Evolutionary conservation across 2,113 vertebrate genomes (phyloP), one percentile per base, ranked within the genome.

Genomic region (Pithys albifrons): DNA sequence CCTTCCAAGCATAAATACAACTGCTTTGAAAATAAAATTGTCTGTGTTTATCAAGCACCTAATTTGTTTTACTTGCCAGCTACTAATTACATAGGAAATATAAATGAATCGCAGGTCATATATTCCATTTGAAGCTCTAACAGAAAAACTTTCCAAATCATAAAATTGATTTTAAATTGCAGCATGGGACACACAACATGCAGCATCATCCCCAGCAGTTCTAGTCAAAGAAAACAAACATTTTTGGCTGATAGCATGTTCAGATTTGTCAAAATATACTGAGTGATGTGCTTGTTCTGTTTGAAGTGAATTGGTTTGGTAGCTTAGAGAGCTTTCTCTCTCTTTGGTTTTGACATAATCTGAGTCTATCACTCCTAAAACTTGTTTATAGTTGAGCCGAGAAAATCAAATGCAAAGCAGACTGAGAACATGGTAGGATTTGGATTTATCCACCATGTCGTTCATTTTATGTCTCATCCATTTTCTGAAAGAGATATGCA

Each of bases 21-120:
- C 93, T 87, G 97, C 97, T 98, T 98, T 97, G 95, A 98, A 98
- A 97, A 97, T 97, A 97, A 97, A 98, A 98, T 97, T 98, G 94
- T 94, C 89, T 85, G 61, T 97, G 84, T 98, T 98, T 98, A 98
- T 98, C 94, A 98, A 96, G 86, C 64, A 97, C 96, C 94, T 98
- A 97, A 98, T 98, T 98, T 97, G 97, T 97, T 98, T 97, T 96
- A 96, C 92, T 97, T 97, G 92, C 94, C 96, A 97, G 80, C 96
- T 97, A 95, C 95, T 98, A 98, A 98, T 98, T 98, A 93, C 73
- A 85, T 76, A 94, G 94, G 91, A 97, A 98, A 97, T 97, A 97
- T 75, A 96, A 97, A 97, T 94, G 90, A 97, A 97, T 96, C 95
- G 41, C 57, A 80, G 91, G 94, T 91, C 95, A 89, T 97, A 95